Percentiles rank a stretch among this genome's conserved stretches.
phyloP scores from a whole-genome alignment of 2,797 vertebrate species.

The Buceros bicornis region DNA sequence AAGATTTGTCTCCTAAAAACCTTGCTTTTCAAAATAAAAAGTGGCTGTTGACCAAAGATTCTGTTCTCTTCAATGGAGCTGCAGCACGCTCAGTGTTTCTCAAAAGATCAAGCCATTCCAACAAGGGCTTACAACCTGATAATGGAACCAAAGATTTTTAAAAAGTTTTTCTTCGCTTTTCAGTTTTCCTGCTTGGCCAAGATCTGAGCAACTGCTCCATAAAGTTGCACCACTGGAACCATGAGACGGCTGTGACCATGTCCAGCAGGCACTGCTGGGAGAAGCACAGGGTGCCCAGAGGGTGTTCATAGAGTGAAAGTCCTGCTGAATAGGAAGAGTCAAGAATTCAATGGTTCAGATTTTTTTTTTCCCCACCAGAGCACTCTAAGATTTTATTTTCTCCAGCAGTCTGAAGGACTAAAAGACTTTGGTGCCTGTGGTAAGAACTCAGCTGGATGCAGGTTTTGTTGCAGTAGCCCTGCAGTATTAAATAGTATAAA shows the following conservation, averaged over 20 bases:
- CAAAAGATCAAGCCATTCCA: neutral
- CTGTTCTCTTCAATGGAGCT: neutral
- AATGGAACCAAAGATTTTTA: fast-evolving
- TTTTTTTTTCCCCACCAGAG: neutral
- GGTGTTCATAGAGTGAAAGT: neutral
- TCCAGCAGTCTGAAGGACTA: neutral
- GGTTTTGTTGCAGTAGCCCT: neutral
- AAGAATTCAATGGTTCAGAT: neutral
- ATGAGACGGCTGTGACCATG: neutral
- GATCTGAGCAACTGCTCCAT: neutral
- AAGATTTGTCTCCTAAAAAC: neutral
- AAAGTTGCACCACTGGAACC: neutral
- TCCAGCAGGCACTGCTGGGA: neutral
- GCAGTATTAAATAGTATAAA: neutral
- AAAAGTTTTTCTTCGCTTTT: neutral
- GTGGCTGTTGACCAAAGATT: neutral
- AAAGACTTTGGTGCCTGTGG: neutral
- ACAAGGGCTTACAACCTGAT: neutral
- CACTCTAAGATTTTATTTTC: neutral
- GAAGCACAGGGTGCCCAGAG: fast-evolving
- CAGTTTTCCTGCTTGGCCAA: neutral
- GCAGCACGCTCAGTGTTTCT: fast-evolving
- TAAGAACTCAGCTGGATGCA: neutral
- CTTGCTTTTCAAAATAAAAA: neutral
- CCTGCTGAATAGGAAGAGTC: fast-evolving